Evolutionary conservation across 2,888 invertebrate species (phyloP).

Genomic region (Calliopum simillimum): DNA sequence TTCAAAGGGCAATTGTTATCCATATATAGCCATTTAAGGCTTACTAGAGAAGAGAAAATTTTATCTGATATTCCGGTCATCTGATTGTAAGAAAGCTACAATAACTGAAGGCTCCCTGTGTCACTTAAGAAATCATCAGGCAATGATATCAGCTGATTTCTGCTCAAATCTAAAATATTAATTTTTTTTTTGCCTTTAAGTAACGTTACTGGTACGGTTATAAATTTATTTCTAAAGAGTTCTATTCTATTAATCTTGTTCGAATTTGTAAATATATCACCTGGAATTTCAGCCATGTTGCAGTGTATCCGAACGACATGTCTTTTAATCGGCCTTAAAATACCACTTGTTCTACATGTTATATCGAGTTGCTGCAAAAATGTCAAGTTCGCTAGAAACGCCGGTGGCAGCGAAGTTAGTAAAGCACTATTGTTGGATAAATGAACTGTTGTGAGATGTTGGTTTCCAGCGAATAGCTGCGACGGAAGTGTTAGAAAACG

Average conservation of each 20-base stretch:
- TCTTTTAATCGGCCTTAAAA: too few species aligned
- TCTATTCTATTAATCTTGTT: constrained; percentile 72
- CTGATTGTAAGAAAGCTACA: constrained; percentile 76
- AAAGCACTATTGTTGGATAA: constrained; percentile 72
- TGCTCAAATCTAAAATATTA: constrained; percentile 73
- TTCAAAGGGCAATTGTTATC: constrained; percentile 68
- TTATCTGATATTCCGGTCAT: constrained; percentile 70
- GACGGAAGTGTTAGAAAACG: constrained; percentile 74
- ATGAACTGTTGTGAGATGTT: constrained; percentile 70
- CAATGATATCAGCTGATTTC: constrained; percentile 73
- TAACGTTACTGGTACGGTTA: constrained; percentile 71
- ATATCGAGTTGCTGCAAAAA: constrained; percentile 70
- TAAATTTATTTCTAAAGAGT: constrained; percentile 72
- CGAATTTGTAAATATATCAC: constrained; percentile 74
- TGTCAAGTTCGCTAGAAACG: constrained; percentile 73
- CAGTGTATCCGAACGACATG: constrained; percentile 73
- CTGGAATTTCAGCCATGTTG: constrained; percentile 72
- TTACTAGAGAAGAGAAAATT: constrained; percentile 63
- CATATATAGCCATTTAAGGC: constrained; percentile 69
- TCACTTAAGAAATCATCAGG: constrained; percentile 72
- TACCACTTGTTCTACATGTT: too few species aligned
- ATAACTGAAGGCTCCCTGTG: constrained; percentile 70
- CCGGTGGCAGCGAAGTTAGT: constrained; percentile 71
- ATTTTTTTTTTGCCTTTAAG: constrained; percentile 75
- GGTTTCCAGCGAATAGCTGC: constrained; percentile 72